Percentiles rank a stretch among this genome's conserved stretches.
Conservation (phyloP, 2,797 vertebrate genomes). For the Sparidentex hasta region DNA sequence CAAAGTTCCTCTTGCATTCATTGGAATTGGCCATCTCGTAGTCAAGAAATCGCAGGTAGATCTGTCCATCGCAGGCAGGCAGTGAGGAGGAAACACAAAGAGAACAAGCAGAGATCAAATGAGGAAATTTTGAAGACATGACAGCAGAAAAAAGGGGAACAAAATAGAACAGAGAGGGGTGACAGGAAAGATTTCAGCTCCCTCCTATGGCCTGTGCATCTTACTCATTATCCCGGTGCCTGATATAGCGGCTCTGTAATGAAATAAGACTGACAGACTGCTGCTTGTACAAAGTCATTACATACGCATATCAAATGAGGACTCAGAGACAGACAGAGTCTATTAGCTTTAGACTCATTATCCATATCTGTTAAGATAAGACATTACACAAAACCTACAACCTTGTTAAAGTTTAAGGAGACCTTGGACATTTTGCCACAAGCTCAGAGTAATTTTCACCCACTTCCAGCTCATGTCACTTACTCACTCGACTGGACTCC, state of each 20-base stretch:
- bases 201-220: slow-evolving; percentile 34
- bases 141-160: slow-evolving; percentile 19
- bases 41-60: slow-evolving; percentile 97
- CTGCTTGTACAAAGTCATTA: slow-evolving; percentile 66
- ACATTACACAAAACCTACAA: slow-evolving; percentile 52
- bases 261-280: slow-evolving; percentile 67
- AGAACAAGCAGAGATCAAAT: slow-evolving; percentile 38
- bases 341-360: slow-evolving; percentile 59
- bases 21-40: slow-evolving; percentile 99
- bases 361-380: slow-evolving; percentile 60
- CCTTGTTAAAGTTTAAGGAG: slow-evolving; percentile 49
- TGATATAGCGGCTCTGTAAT: slow-evolving; percentile 63
- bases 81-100: neutral
- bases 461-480: slow-evolving; percentile 6
- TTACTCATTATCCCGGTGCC: slow-evolving; percentile 47
- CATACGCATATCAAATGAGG: slow-evolving; percentile 59
- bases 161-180: slow-evolving; percentile 5
- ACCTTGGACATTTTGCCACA: slow-evolving; percentile 34
- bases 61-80: slow-evolving; percentile 81
- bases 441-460: slow-evolving; percentile 25
- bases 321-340: slow-evolving; percentile 49
- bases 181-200: slow-evolving; percentile 39
- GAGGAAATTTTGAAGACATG: slow-evolving; percentile 11
- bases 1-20: slow-evolving; percentile 98
- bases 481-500: neutral